Conservation (phyloP, 1,140 invertebrate genomes). For the Drosophila guanche region DNA sequence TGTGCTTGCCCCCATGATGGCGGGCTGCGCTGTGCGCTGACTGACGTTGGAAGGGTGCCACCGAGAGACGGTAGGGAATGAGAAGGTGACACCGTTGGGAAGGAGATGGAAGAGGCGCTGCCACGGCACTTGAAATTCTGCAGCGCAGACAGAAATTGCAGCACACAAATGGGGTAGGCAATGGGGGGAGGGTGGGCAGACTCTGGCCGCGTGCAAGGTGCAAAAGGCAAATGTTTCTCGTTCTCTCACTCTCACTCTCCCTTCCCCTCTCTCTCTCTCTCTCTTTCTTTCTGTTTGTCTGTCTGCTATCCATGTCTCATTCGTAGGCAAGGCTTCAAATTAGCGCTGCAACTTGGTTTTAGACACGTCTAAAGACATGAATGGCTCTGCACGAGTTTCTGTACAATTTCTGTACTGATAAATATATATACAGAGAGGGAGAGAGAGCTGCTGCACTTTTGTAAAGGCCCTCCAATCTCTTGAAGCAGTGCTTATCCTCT, state of each 20-base stretch:
- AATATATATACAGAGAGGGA: background rate
- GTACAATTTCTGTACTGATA: constrained; percentile 22
- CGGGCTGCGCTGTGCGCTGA: constrained; percentile 10
- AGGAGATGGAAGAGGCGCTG: background rate
- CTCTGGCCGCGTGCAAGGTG: constrained; percentile 50
- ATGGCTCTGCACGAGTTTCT: constrained; percentile 24
- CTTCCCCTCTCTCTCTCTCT: constrained; percentile 17
- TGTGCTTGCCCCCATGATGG: too few species aligned
- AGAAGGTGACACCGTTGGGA: background rate
- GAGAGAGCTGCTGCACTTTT: background rate
- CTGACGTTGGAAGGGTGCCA: background rate
- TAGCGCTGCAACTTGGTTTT: constrained; percentile 64
- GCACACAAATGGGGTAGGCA: constrained; percentile 25
- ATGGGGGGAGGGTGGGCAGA: background rate
- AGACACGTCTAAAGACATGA: constrained; percentile 26
- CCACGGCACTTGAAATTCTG: constrained; percentile 67
- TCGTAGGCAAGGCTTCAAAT: constrained; percentile 53
- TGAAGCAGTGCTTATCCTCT: background rate
- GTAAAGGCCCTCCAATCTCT: background rate
- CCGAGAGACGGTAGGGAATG: too few species aligned
- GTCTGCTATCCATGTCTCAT: constrained; percentile 4
- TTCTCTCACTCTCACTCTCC: constrained; percentile 13
- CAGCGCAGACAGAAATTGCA: constrained; percentile 76
- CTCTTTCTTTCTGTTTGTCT: constrained; percentile 21
- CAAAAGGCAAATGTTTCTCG: constrained; percentile 55